Conservation (phyloP, 2,113 vertebrate species). For the Maccullochella peelii region DNA sequence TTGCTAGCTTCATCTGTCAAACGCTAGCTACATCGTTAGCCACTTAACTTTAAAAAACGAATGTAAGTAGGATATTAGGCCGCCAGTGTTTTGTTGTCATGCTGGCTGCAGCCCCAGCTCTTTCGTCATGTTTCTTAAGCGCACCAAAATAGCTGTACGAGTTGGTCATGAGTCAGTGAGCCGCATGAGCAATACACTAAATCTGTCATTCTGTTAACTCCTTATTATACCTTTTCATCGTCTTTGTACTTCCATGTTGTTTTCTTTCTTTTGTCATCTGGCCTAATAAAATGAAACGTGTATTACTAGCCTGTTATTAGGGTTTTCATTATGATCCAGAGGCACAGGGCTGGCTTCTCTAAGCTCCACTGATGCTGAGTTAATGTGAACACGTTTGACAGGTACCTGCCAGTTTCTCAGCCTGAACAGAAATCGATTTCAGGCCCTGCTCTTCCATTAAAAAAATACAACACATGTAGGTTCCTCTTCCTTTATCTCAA, state of each 20-base stretch:
- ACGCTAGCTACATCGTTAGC: neutral
- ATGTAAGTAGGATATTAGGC: neutral
- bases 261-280: neutral
- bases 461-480: constrained; percentile 6
- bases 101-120: neutral
- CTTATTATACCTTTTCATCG: neutral
- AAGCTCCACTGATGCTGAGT: constrained; percentile 5
- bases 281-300: neutral
- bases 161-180: neutral
- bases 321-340: neutral
- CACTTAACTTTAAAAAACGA: neutral
- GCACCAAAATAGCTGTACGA: constrained; percentile 5
- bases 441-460: neutral
- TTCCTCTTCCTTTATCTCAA: neutral
- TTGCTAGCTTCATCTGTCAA: constrained; percentile 4
- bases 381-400: neutral
- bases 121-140: neutral
- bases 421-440: neutral
- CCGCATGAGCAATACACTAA: neutral
- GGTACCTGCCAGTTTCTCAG: neutral
- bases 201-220: neutral
- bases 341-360: neutral
- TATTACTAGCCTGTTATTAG: neutral
- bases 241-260: neutral
- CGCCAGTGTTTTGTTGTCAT: neutral